phyloP scores from a whole-genome alignment of 2,888 invertebrate genomes.

The Drosophila emarginata region DNA sequence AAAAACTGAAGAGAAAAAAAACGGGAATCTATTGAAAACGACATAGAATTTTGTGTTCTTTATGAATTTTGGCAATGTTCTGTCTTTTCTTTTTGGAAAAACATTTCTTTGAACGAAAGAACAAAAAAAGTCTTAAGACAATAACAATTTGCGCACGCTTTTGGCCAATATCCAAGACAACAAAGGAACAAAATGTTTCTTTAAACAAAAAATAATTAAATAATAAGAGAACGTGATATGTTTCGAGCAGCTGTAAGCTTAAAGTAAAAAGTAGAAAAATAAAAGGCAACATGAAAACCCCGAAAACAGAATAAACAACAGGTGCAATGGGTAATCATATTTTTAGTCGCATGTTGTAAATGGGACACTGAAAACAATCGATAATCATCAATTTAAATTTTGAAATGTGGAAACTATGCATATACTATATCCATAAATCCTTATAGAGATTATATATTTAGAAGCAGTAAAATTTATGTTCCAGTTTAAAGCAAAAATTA shows the following conservation, averaged over 20 bases:
- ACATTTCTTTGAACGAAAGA: slow-evolving; percentile 49
- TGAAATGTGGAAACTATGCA: slow-evolving; percentile 4
- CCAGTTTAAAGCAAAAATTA: background rate
- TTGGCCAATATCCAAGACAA: slow-evolving; percentile 61
- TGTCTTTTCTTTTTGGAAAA: slow-evolving; percentile 60
- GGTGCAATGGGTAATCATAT: slow-evolving; percentile 24
- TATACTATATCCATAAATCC: slow-evolving; percentile 8
- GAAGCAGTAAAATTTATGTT: slow-evolving; percentile 6
- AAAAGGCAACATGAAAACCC: background rate
- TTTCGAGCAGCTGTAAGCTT: slow-evolving; percentile 10
- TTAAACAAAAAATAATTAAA: slow-evolving; percentile 3
- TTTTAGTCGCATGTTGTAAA: slow-evolving; percentile 9
- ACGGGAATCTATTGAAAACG: slow-evolving; percentile 38
- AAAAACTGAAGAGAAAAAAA: slow-evolving; percentile 26
- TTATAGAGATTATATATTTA: slow-evolving; percentile 1
- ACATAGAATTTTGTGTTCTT: slow-evolving; percentile 23
- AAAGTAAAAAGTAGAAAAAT: background rate
- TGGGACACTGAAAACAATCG: slow-evolving; percentile 25
- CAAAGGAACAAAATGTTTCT: background rate
- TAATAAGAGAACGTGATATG: slow-evolving; percentile 4
- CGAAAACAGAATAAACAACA: slow-evolving; percentile 42
- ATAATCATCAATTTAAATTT: slow-evolving; percentile 23
- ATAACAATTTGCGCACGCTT: slow-evolving; percentile 75
- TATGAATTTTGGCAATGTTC: background rate
- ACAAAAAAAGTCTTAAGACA: slow-evolving; percentile 43